Percentiles rank a stretch among this genome's conserved stretches.
Conservation (phyloP, 2,888 invertebrate species). For the Erpobdella octoculata region DNA sequence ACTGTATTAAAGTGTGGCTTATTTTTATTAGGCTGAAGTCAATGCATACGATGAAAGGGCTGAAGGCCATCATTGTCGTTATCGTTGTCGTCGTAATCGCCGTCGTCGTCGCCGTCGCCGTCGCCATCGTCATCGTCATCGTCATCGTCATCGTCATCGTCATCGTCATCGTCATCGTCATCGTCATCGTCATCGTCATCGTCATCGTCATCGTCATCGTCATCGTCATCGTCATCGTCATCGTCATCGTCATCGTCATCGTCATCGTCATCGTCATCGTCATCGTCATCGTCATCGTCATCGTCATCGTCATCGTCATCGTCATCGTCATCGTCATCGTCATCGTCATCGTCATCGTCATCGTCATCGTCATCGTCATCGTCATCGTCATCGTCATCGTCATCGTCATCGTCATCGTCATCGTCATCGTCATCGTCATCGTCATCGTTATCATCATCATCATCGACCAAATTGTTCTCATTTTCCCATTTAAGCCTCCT, state of each 20-base stretch:
- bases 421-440: not conserved
- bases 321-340: slow-evolving; percentile 27
- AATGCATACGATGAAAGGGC: too few relatives aligned
- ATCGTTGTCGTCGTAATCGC: not conserved
- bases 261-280: slow-evolving; percentile 31
- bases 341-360: slow-evolving; percentile 25
- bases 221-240: slow-evolving; percentile 26
- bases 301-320: slow-evolving; percentile 27
- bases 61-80: too few relatives aligned
- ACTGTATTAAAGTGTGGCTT: too few relatives aligned
- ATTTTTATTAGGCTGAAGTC: too few relatives aligned
- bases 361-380: slow-evolving; percentile 22
- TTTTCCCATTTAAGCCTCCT: too few relatives aligned
- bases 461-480: too few relatives aligned
- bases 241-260: slow-evolving; percentile 31
- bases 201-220: slow-evolving; percentile 20
- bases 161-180: slow-evolving; percentile 7
- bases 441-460: not conserved
- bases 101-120: slow-evolving; percentile 7
- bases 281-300: slow-evolving; percentile 29
- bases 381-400: not conserved
- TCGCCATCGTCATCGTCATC: slow-evolving; percentile 21
- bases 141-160: not conserved
- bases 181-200: slow-evolving; percentile 24
- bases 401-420: not conserved